phyloP scores from a whole-genome alignment of 1,140 invertebrate genomes.

The Drosophila quadrilineata region DNA sequence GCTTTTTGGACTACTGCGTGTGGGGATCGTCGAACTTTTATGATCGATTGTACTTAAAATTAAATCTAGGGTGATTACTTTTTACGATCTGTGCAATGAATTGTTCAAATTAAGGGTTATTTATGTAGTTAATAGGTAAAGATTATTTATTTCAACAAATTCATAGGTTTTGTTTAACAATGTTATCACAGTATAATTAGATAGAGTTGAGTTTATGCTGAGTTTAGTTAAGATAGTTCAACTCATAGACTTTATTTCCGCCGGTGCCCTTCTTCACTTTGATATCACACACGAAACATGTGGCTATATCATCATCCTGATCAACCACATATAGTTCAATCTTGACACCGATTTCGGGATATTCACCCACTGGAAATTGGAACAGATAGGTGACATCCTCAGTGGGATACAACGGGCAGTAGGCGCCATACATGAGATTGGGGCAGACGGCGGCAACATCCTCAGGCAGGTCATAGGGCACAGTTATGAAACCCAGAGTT shows the following conservation, averaged over 20 bases:
- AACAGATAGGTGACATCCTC: constrained; percentile 78
- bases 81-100: constrained; percentile 6
- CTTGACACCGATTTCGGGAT: constrained; percentile 70
- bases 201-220: neutral
- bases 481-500: constrained; percentile 64
- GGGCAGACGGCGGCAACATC: constrained; percentile 63
- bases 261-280: constrained; percentile 61
- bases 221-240: constrained; percentile 42
- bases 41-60: constrained; percentile 32
- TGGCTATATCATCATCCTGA: constrained; percentile 57
- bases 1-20: constrained; percentile 1
- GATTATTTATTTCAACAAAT: neutral
- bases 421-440: constrained; percentile 68
- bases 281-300: constrained; percentile 71
- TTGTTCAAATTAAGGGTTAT: constrained; percentile 3
- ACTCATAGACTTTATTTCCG: constrained; percentile 24
- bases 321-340: constrained; percentile 72
- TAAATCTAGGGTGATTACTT: constrained; percentile 25
- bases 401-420: constrained; percentile 69
- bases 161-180: constrained; percentile 1
- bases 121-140: neutral
- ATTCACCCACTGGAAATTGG: constrained; percentile 60
- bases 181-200: constrained; percentile 53
- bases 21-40: constrained; percentile 19
- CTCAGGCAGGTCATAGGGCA: constrained; percentile 65